phyloP scores from a whole-genome alignment of 2,888 invertebrate genomes.

The Calliscelio sp. region DNA sequence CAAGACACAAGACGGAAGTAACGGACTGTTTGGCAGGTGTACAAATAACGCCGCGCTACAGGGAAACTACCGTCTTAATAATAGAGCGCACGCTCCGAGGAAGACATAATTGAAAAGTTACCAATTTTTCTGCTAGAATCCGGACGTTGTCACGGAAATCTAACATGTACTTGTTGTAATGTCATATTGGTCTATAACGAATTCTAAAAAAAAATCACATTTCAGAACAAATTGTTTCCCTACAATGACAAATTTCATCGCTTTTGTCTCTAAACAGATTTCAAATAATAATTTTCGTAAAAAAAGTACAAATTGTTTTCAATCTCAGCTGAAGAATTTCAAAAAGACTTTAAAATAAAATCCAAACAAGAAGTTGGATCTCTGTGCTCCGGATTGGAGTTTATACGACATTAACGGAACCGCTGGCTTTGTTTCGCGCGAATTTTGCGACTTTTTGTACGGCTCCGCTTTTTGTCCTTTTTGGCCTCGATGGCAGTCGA shows the following conservation, averaged over 20 bases:
- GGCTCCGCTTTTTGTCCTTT: slow-evolving; percentile 44
- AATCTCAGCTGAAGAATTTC: too few species aligned
- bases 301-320: too few species aligned
- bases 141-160: slow-evolving; percentile 31
- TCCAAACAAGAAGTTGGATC: slow-evolving; percentile 20
- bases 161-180: too few species aligned
- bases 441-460: slow-evolving; percentile 41
- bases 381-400: slow-evolving; percentile 11
- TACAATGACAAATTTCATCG: too few species aligned
- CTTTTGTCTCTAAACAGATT: too few species aligned
- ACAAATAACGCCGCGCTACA: slow-evolving; percentile 73
- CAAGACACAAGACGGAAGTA: slow-evolving; percentile 75
- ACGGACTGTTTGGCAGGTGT: slow-evolving; percentile 77
- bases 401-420: slow-evolving; percentile 39
- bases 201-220: too few species aligned
- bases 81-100: slow-evolving; percentile 73
- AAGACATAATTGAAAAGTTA: slow-evolving; percentile 64
- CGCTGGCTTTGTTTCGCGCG: slow-evolving; percentile 49
- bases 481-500: slow-evolving; percentile 47
- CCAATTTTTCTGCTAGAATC: slow-evolving; percentile 55
- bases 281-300: too few species aligned
- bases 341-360: too few species aligned
- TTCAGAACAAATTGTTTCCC: too few species aligned
- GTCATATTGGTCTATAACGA: too few species aligned
- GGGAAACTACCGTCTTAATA: slow-evolving; percentile 73